Evolutionary conservation across 2,888 invertebrate genomes (phyloP).

Genomic region (Lottia gigantea): DNA sequence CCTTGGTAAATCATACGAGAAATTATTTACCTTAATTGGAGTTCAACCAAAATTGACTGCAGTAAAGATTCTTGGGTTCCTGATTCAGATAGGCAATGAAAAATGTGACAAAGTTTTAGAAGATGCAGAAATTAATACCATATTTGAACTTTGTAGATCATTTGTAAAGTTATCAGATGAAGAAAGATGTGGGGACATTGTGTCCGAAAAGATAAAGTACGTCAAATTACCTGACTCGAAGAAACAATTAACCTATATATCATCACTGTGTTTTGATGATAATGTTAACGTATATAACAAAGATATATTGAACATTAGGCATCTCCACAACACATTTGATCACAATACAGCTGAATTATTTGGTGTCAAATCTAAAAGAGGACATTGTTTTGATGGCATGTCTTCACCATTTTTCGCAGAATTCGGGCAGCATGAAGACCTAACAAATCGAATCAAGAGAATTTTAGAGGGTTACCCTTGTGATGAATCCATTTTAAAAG

Average conservation of each 20-base stretch:
- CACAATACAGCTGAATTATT: constrained; percentile 42
- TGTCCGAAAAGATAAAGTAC: not conserved
- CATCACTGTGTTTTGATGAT: constrained; percentile 45
- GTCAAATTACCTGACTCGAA: constrained; percentile 22
- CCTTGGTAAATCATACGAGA: not conserved
- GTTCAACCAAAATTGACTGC: not conserved
- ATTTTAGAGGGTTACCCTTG: constrained; percentile 57
- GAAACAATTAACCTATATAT: constrained; percentile 16
- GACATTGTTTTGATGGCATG: constrained; percentile 18
- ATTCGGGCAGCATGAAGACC: constrained; percentile 61
- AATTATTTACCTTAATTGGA: not conserved
- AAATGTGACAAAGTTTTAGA: not conserved
- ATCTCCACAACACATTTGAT: constrained; percentile 35
- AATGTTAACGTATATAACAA: constrained; percentile 36
- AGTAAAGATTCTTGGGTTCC: not conserved
- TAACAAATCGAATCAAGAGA: constrained; percentile 54
- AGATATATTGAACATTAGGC: constrained; percentile 30
- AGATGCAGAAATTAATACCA: not conserved
- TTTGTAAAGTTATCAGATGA: not conserved
- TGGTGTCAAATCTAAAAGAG: constrained; percentile 31
- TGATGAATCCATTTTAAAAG: constrained; percentile 59
- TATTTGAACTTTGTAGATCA: not conserved
- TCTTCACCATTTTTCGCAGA: constrained; percentile 33
- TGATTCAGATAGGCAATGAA: not conserved
- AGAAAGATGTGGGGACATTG: not conserved